phyloP scores from a whole-genome alignment of 1,140 invertebrate genomes.

The Drosophila biarmipes region DNA sequence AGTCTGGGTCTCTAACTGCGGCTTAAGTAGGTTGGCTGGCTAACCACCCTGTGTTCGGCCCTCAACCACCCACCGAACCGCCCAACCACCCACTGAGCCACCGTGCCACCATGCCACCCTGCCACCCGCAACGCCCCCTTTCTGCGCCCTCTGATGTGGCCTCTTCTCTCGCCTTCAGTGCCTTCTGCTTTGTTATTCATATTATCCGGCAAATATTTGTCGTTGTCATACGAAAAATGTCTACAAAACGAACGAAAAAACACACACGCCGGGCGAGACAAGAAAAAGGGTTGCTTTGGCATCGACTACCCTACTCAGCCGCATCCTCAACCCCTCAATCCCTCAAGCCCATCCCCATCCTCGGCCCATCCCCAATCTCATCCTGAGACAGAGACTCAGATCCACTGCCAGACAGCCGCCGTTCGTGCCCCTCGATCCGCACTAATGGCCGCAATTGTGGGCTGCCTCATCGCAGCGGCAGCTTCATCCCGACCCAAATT shows the following conservation, averaged over 20 bases:
- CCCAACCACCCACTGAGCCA: not conserved
- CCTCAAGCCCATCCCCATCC: too few relatives aligned
- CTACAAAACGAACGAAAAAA: conserved; percentile 52
- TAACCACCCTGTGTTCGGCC: conserved; percentile 43
- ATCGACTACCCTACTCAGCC: conserved; percentile 42
- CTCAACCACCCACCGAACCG: conserved; percentile 35
- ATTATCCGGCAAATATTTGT: conserved; percentile 82
- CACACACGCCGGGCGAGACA: conserved; percentile 23
- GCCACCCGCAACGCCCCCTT: conserved; percentile 10
- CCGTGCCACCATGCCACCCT: conserved; percentile 4
- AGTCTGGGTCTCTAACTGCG: conserved; percentile 46
- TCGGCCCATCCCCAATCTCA: not conserved
- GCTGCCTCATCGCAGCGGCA: conserved; percentile 16
- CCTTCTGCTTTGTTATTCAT: conserved; percentile 76
- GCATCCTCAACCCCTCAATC: not conserved
- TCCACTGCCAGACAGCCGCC: conserved; percentile 10
- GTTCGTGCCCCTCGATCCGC: conserved; percentile 31
- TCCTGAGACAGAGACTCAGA: conserved; percentile 3
- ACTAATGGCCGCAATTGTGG: conserved; percentile 81
- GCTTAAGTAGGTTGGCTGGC: conserved; percentile 55
- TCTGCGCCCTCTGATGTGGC: conserved; percentile 24
- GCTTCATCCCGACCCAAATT: conserved; percentile 65
- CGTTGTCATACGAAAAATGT: conserved; percentile 81
- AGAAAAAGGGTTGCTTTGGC: conserved; percentile 67
- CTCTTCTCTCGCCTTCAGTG: conserved; percentile 41